phyloP scores from a whole-genome alignment of 2,113 vertebrate species.

The Guaruba guarouba region DNA sequence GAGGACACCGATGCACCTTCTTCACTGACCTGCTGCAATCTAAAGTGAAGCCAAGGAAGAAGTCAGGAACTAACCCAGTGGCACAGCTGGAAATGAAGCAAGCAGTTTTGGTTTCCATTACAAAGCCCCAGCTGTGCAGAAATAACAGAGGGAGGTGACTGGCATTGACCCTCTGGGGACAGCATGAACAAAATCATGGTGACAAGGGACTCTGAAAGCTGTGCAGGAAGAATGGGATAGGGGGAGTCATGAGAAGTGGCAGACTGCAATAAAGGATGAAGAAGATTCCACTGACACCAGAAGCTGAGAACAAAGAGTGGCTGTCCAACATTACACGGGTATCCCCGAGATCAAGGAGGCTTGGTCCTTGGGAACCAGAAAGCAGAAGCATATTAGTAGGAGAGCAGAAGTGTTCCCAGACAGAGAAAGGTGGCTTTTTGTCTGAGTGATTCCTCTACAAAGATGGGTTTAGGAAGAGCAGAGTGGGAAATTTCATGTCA shows the following conservation, averaged over 20 bases:
- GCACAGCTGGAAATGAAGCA: constrained; percentile 49
- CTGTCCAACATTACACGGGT: background rate
- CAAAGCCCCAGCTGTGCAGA: constrained; percentile 42
- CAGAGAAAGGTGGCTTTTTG: background rate
- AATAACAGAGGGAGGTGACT: constrained; percentile 43
- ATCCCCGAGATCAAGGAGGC: background rate
- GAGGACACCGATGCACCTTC: background rate
- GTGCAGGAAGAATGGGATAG: background rate
- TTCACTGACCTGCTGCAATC: background rate
- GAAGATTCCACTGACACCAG: background rate
- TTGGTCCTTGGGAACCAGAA: background rate
- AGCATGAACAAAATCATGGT: background rate
- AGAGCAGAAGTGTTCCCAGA: background rate
- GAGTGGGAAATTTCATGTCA: background rate
- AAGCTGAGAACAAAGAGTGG: background rate
- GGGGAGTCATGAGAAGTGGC: background rate
- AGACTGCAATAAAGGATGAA: background rate
- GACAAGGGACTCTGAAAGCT: background rate
- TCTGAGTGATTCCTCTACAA: background rate
- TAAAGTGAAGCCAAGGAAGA: constrained; percentile 32
- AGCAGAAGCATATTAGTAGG: accelerated
- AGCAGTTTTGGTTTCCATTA: constrained; percentile 50
- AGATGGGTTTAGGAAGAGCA: background rate
- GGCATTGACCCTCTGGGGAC: background rate
- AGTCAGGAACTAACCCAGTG: constrained; percentile 53